Percentiles rank a stretch among this genome's conserved stretches.
Conservation (phyloP, 92 coral and sea anemone species). For the Micromussa lordhowensis region DNA sequence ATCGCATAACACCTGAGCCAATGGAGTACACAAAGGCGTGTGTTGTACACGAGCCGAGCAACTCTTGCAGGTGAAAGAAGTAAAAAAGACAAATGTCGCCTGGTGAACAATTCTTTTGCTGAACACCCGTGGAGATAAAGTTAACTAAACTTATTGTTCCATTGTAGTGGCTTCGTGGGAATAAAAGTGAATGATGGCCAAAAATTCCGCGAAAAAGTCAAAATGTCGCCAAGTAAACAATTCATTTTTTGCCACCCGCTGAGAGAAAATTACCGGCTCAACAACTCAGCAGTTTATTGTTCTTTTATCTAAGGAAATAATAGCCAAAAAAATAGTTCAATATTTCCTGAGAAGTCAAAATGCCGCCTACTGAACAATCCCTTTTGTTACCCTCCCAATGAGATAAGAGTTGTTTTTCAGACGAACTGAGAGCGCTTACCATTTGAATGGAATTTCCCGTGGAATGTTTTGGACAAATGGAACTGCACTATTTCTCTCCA, state of each 20-base stretch:
- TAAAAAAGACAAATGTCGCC: background rate
- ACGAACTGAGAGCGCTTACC: too few species aligned
- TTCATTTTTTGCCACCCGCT: background rate
- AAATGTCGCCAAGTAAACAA: background rate
- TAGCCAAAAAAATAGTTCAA: background rate
- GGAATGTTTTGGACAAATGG: too few species aligned
- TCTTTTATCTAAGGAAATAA: background rate
- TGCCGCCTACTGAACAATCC: background rate
- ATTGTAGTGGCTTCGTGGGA: slow-evolving; percentile 14
- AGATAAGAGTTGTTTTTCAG: background rate
- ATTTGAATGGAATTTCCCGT: too few species aligned
- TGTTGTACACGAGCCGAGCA: background rate
- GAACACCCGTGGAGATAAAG: background rate
- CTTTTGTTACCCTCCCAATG: slow-evolving; percentile 10
- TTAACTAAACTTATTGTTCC: background rate
- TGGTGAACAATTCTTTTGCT: background rate
- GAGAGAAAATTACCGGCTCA: background rate
- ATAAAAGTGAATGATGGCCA: background rate
- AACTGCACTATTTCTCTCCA: too few species aligned
- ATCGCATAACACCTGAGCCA: background rate
- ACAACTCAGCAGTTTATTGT: background rate
- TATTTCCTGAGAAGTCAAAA: background rate
- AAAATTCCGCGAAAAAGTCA: background rate
- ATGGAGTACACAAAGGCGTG: background rate
- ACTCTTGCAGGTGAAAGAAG: background rate